A percentile compares a stretch with the other conserved stretches of the same genome.
Evolutionary conservation across 2,888 invertebrate genomes (phyloP).

Genomic region (Drosophila tanythrix): DNA sequence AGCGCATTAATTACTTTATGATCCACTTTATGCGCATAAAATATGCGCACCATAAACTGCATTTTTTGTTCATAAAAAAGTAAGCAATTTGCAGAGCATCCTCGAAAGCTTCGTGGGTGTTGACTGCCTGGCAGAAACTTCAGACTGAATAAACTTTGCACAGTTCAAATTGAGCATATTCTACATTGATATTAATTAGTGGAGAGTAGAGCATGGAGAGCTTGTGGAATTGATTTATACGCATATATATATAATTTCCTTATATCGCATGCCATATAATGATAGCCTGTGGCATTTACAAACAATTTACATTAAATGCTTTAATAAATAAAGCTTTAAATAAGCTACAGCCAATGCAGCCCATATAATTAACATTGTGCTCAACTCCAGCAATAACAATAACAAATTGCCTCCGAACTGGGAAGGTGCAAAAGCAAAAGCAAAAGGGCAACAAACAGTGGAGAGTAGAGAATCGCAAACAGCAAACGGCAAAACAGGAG

Average conservation of each 20-base stretch:
- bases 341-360: conserved; percentile 59
- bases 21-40: conserved; percentile 77
- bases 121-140: conserved; percentile 59
- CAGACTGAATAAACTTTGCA: conserved; percentile 30
- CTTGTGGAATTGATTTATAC: conserved; percentile 62
- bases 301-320: conserved; percentile 81
- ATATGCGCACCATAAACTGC: conserved; percentile 59
- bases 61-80: conserved; percentile 7
- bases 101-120: conserved; percentile 68
- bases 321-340: conserved; percentile 77
- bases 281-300: conserved; percentile 72
- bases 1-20: conserved; percentile 83
- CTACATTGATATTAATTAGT: conserved; percentile 71
- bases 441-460: conserved; percentile 37
- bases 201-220: conserved; percentile 15
- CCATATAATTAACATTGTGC: conserved; percentile 65
- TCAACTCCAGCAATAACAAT: conserved; percentile 56
- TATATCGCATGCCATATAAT: conserved; percentile 65
- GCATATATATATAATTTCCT: conserved; percentile 47
- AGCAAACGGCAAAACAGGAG: conserved; percentile 12
- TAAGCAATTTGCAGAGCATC: conserved; percentile 52
- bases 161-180: conserved; percentile 32
- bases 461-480: conserved; percentile 12
- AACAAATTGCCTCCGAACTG: conserved; percentile 66
- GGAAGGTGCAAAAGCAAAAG: conserved; percentile 60